Base-by-base conservation (phyloP, 2,113 vertebrate genomes). In the Regulus satrapa region DNA sequence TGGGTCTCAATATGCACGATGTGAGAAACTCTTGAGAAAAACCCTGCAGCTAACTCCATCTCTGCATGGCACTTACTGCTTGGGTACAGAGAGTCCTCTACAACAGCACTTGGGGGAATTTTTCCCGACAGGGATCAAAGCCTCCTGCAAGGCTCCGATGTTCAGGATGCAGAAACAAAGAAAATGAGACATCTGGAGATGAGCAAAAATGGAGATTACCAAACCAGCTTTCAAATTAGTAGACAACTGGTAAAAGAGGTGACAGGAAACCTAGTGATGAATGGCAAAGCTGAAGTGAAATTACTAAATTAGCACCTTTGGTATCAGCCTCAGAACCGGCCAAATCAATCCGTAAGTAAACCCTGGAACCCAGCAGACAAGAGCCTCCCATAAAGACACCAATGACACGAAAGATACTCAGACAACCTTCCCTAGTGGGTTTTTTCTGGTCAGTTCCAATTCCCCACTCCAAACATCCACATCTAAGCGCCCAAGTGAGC, bases 351-450 rank as follows among this genome's bases (percentile, higher is more conserved):
- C 43, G 20, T 34, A 81, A 85, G 72, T 15, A 77, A 90, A 59
- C 25, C 61, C 10, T 29, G 49, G 17, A 69, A 86, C 61, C 68
- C 40, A 79, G 6, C 41, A 58, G 26, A 34, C 16, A 46, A 51
- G 41, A 43, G 24, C 12, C 28, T 79, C 13, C 58, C 48, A 40
- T 2, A 24, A 18, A 54, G 64, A 54, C 34, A 56, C 3, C 23
- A 14, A 14, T 4, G 25, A 62, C 14, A 49, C 17, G 38, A 14
- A 49, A 74, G 34, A 23, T n/a, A 62, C 17, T 38, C 32, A 20
- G 13, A 29, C 4, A 1, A 71, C 2, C 19, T 45, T 13, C 28
- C 10, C 18, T 13, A 1, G 31, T 12, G 8, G 2, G 29, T 45
- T 55, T 89, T 51, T 43, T 1, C 31, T 52, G 16, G 8, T 41